These are phyloP conservation scores for Automeris io DNA, from an alignment of 2,888 invertebrate genomes.

Conservation along the genomic window DNA sequence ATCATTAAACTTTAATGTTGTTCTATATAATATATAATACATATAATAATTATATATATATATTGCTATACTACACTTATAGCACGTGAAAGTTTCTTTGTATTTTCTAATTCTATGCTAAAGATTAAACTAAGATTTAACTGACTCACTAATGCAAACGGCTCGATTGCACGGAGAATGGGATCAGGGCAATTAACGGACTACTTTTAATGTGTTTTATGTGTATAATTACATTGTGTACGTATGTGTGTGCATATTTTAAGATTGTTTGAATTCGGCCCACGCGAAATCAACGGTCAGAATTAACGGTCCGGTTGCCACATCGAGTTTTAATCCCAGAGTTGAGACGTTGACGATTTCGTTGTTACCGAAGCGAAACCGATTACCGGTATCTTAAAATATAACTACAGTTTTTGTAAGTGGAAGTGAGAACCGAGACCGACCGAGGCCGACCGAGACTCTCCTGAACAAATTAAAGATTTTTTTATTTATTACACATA, in stretches of 20 bases:
- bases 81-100: no score
- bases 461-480: no score
- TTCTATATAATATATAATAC: no score
- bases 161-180: constrained; percentile 16
- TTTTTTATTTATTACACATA: no score
- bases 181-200: constrained; percentile 44
- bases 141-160: constrained; percentile 4
- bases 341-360: neutral
- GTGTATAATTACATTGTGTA: constrained; percentile 13
- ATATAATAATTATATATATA: no score
- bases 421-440: no score
- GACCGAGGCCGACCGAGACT: no score
- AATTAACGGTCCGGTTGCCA: constrained; percentile 6
- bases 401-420: no score
- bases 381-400: neutral
- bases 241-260: constrained; percentile 13
- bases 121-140: neutral
- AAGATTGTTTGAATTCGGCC: constrained; percentile 7
- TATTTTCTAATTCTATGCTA: no score
- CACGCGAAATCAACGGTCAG: constrained; percentile 8
- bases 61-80: no score
- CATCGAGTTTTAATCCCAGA: constrained; percentile 1
- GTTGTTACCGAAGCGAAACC: neutral
- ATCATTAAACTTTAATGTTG: no score
- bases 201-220: constrained; percentile 27